phyloP scores from a whole-genome alignment of 1,140 invertebrate species.

The Lepidurus apus region DNA sequence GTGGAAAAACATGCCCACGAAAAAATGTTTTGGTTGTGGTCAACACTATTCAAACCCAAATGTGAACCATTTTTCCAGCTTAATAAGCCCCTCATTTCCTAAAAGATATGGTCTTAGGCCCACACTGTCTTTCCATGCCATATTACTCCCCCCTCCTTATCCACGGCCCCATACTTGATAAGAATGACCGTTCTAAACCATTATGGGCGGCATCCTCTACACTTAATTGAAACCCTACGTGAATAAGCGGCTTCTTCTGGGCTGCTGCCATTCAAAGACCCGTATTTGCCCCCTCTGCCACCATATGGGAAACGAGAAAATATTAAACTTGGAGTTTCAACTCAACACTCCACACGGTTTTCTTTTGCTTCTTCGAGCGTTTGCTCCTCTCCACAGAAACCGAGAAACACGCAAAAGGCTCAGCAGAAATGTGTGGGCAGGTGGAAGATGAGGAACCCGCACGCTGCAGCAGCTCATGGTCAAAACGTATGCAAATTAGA shows the following conservation, averaged over 20 bases:
- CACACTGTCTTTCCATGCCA: neutral
- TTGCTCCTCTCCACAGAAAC: neutral
- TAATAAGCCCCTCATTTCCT: conserved; percentile 3
- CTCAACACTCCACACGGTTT: neutral
- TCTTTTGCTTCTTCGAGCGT: neutral
- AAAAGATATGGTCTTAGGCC: neutral
- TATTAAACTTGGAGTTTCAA: neutral
- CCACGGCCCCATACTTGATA: neutral
- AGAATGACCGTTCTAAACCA: neutral
- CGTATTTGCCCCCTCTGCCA: neutral
- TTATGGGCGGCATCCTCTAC: conserved; percentile 13
- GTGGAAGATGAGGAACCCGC: neutral
- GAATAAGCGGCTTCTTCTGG: neutral
- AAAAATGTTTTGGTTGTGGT: conserved; percentile 2
- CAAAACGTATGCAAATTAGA: neutral
- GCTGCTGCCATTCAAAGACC: neutral
- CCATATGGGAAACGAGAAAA: neutral
- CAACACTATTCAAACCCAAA: conserved; percentile 9
- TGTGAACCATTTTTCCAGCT: neutral
- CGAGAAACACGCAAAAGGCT: neutral
- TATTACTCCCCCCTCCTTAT: conserved; percentile 4
- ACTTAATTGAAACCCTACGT: conserved; percentile 16
- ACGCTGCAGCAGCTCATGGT: neutral
- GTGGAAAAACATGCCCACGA: neutral
- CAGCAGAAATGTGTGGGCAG: neutral